Conservation (phyloP, 2,888 invertebrate species). For the Thymelicus lineola region DNA sequence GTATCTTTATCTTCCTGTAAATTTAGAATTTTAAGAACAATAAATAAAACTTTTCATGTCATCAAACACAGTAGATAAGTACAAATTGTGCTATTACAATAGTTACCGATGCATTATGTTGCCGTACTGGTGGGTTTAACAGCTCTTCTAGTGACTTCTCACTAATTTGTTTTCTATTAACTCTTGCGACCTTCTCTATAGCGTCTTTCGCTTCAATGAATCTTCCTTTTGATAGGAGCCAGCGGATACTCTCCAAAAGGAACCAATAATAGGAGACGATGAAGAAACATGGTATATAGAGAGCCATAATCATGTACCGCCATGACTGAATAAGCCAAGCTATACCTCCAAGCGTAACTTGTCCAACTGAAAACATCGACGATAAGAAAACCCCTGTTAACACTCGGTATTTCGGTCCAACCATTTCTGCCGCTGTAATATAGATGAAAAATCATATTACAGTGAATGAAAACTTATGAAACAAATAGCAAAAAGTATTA, state of each 20-base stretch:
- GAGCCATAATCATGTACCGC: conserved; percentile 87
- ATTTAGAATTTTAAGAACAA: not conserved
- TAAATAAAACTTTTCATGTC: not conserved
- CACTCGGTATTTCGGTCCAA: conserved; percentile 90
- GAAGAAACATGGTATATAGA: conserved; percentile 88
- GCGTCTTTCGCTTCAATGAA: conserved; percentile 86
- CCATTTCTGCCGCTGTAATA: conserved; percentile 88
- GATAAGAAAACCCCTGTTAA: conserved; percentile 89
- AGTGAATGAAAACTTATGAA: not conserved
- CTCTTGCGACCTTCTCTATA: conserved; percentile 86
- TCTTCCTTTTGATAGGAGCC: conserved; percentile 89
- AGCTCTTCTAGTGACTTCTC: conserved; percentile 78
- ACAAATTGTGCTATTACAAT: not conserved
- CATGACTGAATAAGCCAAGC: conserved; percentile 89
- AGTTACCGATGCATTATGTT: not conserved
- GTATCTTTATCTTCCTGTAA: conserved; percentile 37
- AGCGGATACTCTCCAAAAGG: conserved; percentile 88
- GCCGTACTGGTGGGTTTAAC: conserved; percentile 64
- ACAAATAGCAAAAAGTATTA: not conserved
- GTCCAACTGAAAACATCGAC: conserved; percentile 90
- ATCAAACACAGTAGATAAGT: not conserved
- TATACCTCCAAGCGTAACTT: conserved; percentile 87
- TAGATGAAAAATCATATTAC: conserved; percentile 1
- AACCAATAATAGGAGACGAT: conserved; percentile 88
- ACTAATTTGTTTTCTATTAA: conserved; percentile 85